Evolutionary conservation across 1,140 invertebrate species (phyloP), one percentile per base, ranked within the genome.

Genomic region (Trachymyrmex septentrionalis): DNA sequence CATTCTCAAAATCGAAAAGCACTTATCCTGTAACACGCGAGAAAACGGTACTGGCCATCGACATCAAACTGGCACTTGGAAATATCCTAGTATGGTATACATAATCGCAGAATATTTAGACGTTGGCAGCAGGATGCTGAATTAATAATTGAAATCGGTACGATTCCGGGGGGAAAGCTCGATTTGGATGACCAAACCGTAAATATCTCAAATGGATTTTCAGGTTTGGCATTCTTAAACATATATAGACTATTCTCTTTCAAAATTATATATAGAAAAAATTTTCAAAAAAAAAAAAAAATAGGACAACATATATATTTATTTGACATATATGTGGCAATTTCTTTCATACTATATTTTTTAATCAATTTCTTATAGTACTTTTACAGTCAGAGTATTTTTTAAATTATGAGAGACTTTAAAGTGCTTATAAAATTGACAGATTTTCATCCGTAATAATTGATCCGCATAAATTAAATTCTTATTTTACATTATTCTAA

Each of bases 1-100:
- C 77, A 88, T 86, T 91, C 86, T 87, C 88, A 85, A 91, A 89
- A 92, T 88, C 91, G 86, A 89, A 89, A 91, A 88, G 55, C 81
- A 21, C 76, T 81, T 72, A 61, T 87, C 75, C 87, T 24, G 53
- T 72, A 48, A 77, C 63, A 66, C 38, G 75, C 34, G 80, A 84
- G 80, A 5, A 84, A 84, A 84, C 80, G 80, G 80, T 84, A 84
- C 38, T 27, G 80, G 57, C 50, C 53, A 48, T 48, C 76, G 59
- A 16, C 16, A 19, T 71, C 38, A 27, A 10, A 14, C 73, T 44
- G 21, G 34, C 53, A 59, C 12, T 55, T 72, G 53, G 30, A 48
- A 59, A 73, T 73, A 84, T 75, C 87, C 16, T 63, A 85, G 59
- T 44, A 44, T 55, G 14, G 34, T n/a, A 21, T 81, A 16, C 30